phyloP scores from a whole-genome alignment of 2,113 vertebrate genomes.

The Raja brachyura region DNA sequence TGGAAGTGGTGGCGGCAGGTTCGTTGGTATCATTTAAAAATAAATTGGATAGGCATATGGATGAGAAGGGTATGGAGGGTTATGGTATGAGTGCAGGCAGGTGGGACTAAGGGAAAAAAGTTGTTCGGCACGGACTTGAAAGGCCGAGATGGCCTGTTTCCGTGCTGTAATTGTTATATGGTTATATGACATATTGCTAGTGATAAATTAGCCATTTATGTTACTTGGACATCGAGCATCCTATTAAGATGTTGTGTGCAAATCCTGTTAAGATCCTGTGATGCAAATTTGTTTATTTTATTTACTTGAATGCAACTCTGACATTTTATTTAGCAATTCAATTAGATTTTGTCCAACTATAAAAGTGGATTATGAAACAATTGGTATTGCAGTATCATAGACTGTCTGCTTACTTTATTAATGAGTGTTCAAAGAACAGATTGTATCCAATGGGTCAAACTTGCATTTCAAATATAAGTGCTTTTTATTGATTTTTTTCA shows the following conservation, averaged over 20 bases:
- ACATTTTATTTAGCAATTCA: background rate
- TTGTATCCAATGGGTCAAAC: background rate
- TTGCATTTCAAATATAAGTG: slow-evolving; percentile 1
- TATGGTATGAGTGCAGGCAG: too few relatives aligned
- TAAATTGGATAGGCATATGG: too few relatives aligned
- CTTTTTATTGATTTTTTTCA: slow-evolving; percentile 3
- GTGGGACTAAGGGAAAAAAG: too few relatives aligned
- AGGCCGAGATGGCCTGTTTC: too few relatives aligned
- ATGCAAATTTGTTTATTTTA: background rate
- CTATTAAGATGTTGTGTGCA: background rate
- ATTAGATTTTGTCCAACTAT: background rate
- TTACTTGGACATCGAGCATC: background rate
- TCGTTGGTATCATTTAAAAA: too few relatives aligned
- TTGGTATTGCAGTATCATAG: background rate
- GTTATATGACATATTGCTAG: background rate
- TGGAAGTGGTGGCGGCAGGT: too few relatives aligned
- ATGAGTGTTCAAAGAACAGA: background rate
- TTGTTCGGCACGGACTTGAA: too few relatives aligned
- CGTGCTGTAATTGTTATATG: too few relatives aligned
- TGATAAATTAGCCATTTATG: background rate
- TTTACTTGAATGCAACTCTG: background rate
- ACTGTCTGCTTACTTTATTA: background rate
- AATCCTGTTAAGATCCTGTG: background rate
- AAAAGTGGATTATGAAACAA: background rate
- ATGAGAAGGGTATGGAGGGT: too few relatives aligned